Percentiles rank a stretch among this genome's conserved stretches.
Evolutionary conservation across 2,797 vertebrate species (phyloP).

Genomic region (Apogon talboti): DNA sequence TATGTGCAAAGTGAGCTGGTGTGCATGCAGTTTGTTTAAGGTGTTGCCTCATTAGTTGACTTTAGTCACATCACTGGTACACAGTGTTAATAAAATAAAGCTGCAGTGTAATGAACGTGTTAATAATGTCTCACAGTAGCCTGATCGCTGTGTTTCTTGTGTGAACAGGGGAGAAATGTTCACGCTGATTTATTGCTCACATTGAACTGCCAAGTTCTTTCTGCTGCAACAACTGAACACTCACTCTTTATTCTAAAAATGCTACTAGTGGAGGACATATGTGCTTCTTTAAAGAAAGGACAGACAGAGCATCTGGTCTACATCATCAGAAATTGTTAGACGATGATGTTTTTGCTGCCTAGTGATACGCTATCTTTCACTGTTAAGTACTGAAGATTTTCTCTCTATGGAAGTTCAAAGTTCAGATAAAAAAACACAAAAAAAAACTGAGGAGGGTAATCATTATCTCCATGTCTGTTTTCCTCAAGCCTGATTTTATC

Average conservation of each 20-base stretch:
- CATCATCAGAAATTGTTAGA: not conserved
- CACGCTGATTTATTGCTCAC: conserved; percentile 44
- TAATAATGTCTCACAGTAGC: not conserved
- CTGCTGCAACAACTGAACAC: conserved; percentile 30
- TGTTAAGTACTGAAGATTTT: too few species aligned
- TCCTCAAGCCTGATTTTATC: too few species aligned
- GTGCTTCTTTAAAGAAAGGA: not conserved
- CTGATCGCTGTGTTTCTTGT: not conserved
- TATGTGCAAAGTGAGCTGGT: accelerated
- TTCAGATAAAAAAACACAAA: too few species aligned
- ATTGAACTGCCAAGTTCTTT: conserved; percentile 20
- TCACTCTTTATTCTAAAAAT: conserved; percentile 23
- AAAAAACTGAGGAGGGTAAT: too few species aligned
- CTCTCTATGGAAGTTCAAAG: too few species aligned
- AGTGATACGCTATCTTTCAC: too few species aligned
- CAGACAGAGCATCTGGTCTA: not conserved
- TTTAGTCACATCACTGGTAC: not conserved
- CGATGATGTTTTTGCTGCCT: not conserved
- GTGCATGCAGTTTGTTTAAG: conserved; percentile 8
- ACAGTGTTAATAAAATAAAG: conserved; percentile 8
- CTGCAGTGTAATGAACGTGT: not conserved
- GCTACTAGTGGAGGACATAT: conserved; percentile 22
- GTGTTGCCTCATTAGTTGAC: not conserved
- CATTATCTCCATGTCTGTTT: too few species aligned
- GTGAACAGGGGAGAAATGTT: conserved; percentile 8